These are phyloP conservation scores for Zosterops lateralis DNA, from an alignment of 2,113 vertebrate genomes.

Conservation along the genomic window DNA sequence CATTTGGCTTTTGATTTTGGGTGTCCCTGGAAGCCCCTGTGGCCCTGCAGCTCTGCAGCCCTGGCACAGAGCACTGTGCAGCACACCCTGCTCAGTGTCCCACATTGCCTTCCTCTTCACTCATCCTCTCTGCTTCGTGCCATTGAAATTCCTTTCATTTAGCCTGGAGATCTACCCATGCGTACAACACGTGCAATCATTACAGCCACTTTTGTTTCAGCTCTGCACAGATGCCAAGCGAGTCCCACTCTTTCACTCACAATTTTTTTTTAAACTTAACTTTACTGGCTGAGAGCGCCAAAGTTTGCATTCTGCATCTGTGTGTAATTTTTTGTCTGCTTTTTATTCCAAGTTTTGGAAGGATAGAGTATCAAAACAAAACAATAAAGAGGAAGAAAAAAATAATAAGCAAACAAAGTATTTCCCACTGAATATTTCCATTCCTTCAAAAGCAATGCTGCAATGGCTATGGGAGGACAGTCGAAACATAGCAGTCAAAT, in stretches of 20 bases:
- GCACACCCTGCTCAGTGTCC: fast-evolving
- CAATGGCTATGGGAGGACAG: conserved; percentile 44
- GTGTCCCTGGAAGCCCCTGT: not conserved
- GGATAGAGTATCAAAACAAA: conserved; percentile 49
- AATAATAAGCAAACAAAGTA: conserved; percentile 35
- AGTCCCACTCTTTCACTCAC: conserved; percentile 26
- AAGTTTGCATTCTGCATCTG: conserved; percentile 54
- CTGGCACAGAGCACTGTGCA: not conserved
- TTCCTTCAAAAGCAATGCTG: conserved; percentile 59
- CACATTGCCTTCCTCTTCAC: not conserved
- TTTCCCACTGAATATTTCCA: conserved; percentile 47
- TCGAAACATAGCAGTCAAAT: conserved; percentile 35
- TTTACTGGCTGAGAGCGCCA: conserved; percentile 20
- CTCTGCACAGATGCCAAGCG: not conserved
- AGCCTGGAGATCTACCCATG: not conserved
- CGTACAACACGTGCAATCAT: not conserved
- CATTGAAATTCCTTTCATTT: not conserved
- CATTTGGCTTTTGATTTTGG: not conserved
- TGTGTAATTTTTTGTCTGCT: conserved; percentile 38
- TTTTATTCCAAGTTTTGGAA: conserved; percentile 45
- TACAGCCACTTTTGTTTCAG: not conserved
- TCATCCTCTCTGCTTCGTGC: not conserved
- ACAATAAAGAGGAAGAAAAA: conserved; percentile 25
- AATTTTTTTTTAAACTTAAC: conserved; percentile 32
- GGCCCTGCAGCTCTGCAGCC: not conserved